A percentile compares a stretch with the other conserved stretches of the same genome.
Evolutionary conservation across 2,888 invertebrate species (phyloP).

Genomic region (Linyphia triangularis): DNA sequence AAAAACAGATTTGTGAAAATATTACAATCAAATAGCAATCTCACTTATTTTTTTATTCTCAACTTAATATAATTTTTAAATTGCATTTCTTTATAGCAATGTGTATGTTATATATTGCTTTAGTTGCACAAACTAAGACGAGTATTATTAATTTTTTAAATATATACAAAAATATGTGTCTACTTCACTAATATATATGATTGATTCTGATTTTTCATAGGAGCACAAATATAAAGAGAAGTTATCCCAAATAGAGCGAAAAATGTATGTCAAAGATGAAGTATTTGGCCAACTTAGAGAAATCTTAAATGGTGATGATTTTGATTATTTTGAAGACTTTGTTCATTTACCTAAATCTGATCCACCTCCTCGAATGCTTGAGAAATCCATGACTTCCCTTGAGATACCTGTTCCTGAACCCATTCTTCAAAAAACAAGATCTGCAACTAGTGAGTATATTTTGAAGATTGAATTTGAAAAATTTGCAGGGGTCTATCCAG

Average conservation of each 20-base stretch:
- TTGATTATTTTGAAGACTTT: slow-evolving; percentile 6
- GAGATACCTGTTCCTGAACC: neutral
- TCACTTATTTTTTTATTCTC: no score
- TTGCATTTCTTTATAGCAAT: no score
- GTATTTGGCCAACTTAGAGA: slow-evolving; percentile 84
- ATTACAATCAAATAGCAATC: no score
- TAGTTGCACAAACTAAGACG: no score
- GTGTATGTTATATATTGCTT: no score
- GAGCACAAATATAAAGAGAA: slow-evolving; percentile 64
- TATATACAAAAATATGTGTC: no score
- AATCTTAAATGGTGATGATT: slow-evolving; percentile 82
- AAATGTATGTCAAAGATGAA: slow-evolving; percentile 84
- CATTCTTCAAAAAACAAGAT: slow-evolving; percentile 7
- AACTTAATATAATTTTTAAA: no score
- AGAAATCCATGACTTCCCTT: neutral
- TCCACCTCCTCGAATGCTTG: neutral
- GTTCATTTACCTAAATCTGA: neutral
- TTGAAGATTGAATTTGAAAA: no score
- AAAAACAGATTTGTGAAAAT: no score
- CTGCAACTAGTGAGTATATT: neutral
- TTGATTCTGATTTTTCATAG: slow-evolving; percentile 34
- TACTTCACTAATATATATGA: no score
- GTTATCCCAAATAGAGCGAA: slow-evolving; percentile 77
- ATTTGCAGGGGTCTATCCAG: no score
- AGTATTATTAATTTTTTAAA: no score